Evolutionary conservation across 2,888 invertebrate genomes (phyloP).

Genomic region (Chrysomela aeneicollis): DNA sequence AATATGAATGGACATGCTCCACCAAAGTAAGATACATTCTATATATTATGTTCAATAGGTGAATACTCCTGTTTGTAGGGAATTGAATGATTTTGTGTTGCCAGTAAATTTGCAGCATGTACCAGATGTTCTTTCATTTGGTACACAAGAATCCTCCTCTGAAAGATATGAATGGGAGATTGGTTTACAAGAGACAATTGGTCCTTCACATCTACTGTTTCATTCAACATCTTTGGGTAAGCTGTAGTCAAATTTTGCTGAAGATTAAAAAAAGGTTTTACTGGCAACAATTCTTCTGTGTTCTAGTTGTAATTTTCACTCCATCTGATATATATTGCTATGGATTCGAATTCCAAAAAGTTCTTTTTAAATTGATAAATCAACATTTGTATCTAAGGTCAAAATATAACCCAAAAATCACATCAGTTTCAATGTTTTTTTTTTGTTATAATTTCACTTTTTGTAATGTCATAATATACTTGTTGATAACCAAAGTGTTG

Average conservation of each 20-base stretch:
- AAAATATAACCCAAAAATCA: too few relatives aligned
- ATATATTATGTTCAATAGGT: neutral
- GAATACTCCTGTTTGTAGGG: slow-evolving; percentile 63
- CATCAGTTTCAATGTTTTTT: too few relatives aligned
- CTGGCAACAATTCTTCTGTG: too few relatives aligned
- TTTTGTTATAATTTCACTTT: too few relatives aligned
- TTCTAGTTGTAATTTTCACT: too few relatives aligned
- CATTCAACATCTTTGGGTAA: slow-evolving; percentile 83
- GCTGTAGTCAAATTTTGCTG: neutral
- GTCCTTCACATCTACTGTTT: slow-evolving; percentile 90
- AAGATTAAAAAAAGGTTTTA: too few relatives aligned
- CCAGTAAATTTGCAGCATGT: slow-evolving; percentile 86
- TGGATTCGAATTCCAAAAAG: too few relatives aligned
- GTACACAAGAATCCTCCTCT: slow-evolving; percentile 92
- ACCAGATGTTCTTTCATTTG: slow-evolving; percentile 90
- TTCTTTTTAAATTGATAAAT: too few relatives aligned
- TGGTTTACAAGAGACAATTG: slow-evolving; percentile 89
- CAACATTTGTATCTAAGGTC: too few relatives aligned
- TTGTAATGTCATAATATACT: too few relatives aligned
- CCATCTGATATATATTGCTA: too few relatives aligned
- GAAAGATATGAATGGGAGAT: slow-evolving; percentile 91
- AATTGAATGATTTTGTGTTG: slow-evolving; percentile 89
- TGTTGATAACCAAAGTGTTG: too few relatives aligned
- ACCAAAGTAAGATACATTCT: slow-evolving; percentile 68
- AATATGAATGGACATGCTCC: slow-evolving; percentile 94